A percentile compares a stretch with the other conserved stretches of the same genome.
Conservation (phyloP, 2,797 vertebrate genomes). For the Gobio occitaniae region DNA sequence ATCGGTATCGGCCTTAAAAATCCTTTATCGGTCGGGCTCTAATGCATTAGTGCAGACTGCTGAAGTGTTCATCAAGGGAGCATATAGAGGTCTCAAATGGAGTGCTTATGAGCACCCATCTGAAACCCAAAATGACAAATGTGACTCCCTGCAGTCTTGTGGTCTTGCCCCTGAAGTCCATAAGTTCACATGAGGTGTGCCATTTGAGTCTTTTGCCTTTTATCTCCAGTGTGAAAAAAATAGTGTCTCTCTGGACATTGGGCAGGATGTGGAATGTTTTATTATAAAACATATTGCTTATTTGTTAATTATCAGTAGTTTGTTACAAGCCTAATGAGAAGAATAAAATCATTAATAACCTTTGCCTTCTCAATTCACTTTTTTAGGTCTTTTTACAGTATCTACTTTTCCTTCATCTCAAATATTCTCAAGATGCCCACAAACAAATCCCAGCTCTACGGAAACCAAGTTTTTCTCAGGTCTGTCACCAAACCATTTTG, state of each 20-base stretch:
- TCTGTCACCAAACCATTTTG: constrained; percentile 62
- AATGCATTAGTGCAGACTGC: no score
- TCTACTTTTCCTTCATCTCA: constrained; percentile 89
- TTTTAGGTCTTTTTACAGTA: constrained; percentile 86
- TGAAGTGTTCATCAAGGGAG: no score
- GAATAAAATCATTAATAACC: not conserved
- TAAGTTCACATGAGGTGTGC: no score
- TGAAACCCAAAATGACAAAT: no score
- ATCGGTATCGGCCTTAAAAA: no score
- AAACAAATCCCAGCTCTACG: constrained; percentile 73
- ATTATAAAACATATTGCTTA: not conserved
- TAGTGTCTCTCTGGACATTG: not conserved
- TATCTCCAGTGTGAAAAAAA: not conserved
- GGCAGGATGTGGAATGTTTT: not conserved
- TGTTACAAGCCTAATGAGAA: not conserved
- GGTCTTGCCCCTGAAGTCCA: no score
- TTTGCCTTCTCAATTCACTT: not conserved
- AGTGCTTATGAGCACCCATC: no score
- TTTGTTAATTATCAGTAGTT: not conserved
- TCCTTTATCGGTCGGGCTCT: no score
- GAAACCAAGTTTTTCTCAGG: constrained; percentile 87
- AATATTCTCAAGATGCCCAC: constrained; percentile 81
- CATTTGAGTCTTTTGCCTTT: not conserved
- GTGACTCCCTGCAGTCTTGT: not conserved
- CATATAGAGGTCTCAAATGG: no score